Evolutionary conservation across 2,888 invertebrate species (phyloP), one percentile per base, ranked within the genome.

Genomic region (Caenorhabditis becei): DNA sequence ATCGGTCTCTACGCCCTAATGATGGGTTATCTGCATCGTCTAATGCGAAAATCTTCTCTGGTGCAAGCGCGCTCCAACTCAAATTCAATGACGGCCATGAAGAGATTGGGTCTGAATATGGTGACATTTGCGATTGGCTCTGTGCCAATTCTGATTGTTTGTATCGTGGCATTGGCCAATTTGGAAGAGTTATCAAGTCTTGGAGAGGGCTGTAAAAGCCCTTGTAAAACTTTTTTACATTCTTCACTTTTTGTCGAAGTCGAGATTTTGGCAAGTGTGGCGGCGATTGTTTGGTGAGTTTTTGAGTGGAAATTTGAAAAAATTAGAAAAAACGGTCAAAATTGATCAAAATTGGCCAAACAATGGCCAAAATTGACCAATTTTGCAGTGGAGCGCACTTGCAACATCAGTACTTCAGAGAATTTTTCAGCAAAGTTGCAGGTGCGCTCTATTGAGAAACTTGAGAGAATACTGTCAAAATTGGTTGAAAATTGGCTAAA

Each of bases 21-120:
- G 84, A 59, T 89, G 72, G 26, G 35, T 28, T 58, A 77, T 41
- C 65, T 82, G 8, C 77, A 59, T 20, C 69, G 58, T 5, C 28
- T 82, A 0, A 63, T 67, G 58, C 72, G 78, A 37, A 82, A 78
- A 51, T 77, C 71, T 0, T 72, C 79, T 0, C 20, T 72, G 23
- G 74, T 81, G 16, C 59, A 67, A 35, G 66, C 70, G 28, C 69
- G 83, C 41, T 77, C 80, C 11, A 71, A 56, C 28, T 71, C 72
- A 10, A 83, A 75, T 32, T 71, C 67, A 47, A 79, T 79, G 79
- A 82, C 69, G 14, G 87, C 89, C 20, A 85, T 89, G 84, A 86
- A 88, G 53, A 69, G 89, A 58, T 77, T 89, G 11, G 83, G 88
- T 3, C 67, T 88, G 51, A 88, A 89, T 63, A 86, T 89, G 83